Percentiles rank a stretch among this genome's conserved stretches.
phyloP scores from a whole-genome alignment of 2,888 invertebrate species.

The Actias luna region DNA sequence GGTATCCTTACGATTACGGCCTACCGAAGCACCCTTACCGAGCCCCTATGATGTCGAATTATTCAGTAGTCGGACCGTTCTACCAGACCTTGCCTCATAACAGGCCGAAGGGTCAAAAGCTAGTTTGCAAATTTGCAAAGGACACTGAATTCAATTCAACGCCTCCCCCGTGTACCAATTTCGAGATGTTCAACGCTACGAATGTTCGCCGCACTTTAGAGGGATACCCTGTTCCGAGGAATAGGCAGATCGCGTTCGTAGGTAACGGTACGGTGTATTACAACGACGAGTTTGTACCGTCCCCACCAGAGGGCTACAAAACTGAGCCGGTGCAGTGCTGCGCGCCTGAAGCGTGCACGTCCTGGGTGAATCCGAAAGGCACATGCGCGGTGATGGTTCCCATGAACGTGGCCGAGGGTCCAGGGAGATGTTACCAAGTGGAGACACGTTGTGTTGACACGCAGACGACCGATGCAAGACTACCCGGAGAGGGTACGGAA shows the following conservation, averaged over 20 bases:
- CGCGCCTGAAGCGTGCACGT: slow-evolving; percentile 67
- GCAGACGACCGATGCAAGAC: slow-evolving; percentile 80
- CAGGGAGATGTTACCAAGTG: slow-evolving; percentile 76
- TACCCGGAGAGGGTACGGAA: slow-evolving; percentile 67
- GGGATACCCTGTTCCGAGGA: slow-evolving; percentile 86
- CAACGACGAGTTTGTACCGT: slow-evolving; percentile 84
- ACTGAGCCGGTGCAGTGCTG: slow-evolving; percentile 80
- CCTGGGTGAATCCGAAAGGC: slow-evolving; percentile 75
- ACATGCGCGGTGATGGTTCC: slow-evolving; percentile 79
- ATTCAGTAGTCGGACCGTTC: slow-evolving; percentile 75
- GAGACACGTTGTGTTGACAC: slow-evolving; percentile 83
- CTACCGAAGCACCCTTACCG: slow-evolving; percentile 84
- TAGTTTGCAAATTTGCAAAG: slow-evolving; percentile 75
- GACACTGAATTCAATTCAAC: slow-evolving; percentile 73
- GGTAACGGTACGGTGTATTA: slow-evolving; percentile 74
- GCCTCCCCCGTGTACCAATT: slow-evolving; percentile 63
- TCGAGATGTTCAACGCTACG: slow-evolving; percentile 69
- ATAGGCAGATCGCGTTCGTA: slow-evolving; percentile 74
- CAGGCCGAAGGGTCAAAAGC: slow-evolving; percentile 81
- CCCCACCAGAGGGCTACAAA: slow-evolving; percentile 87
- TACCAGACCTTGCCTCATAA: slow-evolving; percentile 91
- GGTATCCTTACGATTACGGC: slow-evolving; percentile 90
- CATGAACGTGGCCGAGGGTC: slow-evolving; percentile 66
- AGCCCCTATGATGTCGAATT: slow-evolving; percentile 71
- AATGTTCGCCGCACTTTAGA: slow-evolving; percentile 90